A percentile compares a stretch with the other conserved stretches of the same genome.
These are phyloP conservation scores for Myanophis thanlyinensis DNA, from an alignment of 2,113 vertebrate genomes.

Conservation along the genomic window DNA sequence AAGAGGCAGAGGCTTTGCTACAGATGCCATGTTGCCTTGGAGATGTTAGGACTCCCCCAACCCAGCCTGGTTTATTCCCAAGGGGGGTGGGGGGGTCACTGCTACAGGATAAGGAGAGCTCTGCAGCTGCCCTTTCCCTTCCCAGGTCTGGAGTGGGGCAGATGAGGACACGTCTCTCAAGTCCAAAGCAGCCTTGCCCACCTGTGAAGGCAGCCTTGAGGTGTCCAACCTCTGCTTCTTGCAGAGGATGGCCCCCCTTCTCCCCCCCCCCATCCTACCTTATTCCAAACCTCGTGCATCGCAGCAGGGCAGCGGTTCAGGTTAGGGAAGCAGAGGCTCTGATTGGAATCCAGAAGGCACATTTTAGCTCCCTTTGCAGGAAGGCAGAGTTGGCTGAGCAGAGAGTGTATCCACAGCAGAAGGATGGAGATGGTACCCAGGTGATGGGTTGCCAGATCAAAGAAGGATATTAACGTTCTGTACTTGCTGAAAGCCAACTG, in stretches of 20 bases:
- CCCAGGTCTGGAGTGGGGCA: background rate
- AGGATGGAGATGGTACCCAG: conserved; percentile 40
- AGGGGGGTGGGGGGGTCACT: background rate
- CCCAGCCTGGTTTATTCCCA: background rate
- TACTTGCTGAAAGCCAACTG: conserved; percentile 48
- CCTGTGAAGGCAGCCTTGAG: background rate
- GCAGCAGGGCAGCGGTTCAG: background rate
- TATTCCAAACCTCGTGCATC: background rate
- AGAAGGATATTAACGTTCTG: conserved; percentile 29
- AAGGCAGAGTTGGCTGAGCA: background rate
- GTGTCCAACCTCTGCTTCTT: no score
- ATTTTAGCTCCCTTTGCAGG: background rate
- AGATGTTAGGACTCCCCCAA: background rate
- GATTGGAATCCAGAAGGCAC: accelerated
- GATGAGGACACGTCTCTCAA: background rate
- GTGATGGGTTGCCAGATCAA: conserved; percentile 52
- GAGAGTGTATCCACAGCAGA: background rate
- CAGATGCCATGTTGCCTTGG: background rate
- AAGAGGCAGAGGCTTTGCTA: background rate
- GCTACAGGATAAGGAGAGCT: background rate
- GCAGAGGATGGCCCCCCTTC: background rate
- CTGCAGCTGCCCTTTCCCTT: background rate
- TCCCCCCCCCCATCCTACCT: background rate
- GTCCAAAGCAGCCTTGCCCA: background rate
- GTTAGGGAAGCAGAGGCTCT: background rate